Conservation (phyloP, 2,797 vertebrate genomes). For the Gymnoscopelus microlampas region DNA sequence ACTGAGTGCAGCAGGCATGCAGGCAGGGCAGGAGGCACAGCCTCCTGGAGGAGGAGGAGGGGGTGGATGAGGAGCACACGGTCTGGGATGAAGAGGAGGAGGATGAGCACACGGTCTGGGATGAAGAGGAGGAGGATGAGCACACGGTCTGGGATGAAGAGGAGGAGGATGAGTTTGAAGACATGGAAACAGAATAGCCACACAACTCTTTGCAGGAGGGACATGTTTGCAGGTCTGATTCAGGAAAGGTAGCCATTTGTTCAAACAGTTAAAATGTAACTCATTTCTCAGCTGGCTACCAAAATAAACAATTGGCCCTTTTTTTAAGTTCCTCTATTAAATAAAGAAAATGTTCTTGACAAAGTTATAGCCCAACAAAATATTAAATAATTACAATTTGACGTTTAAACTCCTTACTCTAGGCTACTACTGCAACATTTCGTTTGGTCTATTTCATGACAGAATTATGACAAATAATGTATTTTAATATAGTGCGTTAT, state of each 20-base stretch:
- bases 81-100: constrained; percentile 87
- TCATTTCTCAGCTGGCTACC: too few relatives aligned
- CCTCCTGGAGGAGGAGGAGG: constrained; percentile 77
- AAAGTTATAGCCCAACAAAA: too few relatives aligned
- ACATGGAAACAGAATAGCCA: constrained; percentile 78
- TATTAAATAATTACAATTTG: too few relatives aligned
- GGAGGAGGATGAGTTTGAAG: constrained; percentile 78
- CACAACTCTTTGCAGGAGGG: constrained; percentile 89
- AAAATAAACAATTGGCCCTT: too few relatives aligned
- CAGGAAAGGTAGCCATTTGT: constrained; percentile 87
- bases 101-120: constrained; percentile 52
- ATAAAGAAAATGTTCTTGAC: too few relatives aligned
- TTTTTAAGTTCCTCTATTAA: too few relatives aligned
- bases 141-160: constrained; percentile 72
- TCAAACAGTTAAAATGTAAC: not conserved
- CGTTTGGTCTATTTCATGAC: too few relatives aligned
- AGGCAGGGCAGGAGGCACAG: constrained; percentile 87
- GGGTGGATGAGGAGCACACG: constrained; percentile 74
- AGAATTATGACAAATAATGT: too few relatives aligned
- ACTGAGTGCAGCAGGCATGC: constrained; percentile 88
- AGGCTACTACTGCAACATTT: too few relatives aligned
- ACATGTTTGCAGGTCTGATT: constrained; percentile 87
- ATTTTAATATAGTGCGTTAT: too few relatives aligned
- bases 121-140: constrained; percentile 81
- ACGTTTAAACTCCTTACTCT: too few relatives aligned